Base-by-base conservation (phyloP, 2,888 invertebrate genomes). In the Ormyrus thymus region DNA sequence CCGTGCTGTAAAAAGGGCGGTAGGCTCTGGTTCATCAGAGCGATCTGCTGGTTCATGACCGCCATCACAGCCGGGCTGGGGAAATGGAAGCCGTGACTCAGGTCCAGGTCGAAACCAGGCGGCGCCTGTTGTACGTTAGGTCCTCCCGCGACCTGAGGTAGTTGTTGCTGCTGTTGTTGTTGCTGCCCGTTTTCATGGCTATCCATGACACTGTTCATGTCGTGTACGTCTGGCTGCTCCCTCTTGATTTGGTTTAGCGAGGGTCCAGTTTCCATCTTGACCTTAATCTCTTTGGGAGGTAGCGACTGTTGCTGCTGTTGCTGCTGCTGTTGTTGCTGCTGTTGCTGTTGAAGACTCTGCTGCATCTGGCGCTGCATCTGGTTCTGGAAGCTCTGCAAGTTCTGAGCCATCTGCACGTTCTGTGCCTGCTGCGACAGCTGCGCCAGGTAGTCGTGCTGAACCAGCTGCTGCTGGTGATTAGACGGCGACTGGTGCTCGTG, bases 1-100 rank as follows among this genome's bases (percentile, higher is more conserved):
- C 90, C 90, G 78, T 91, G 91, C 56, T 91, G 91, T 3, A 79
- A 72, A 56, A 91, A 91, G 6, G 91, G 90, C 29, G 91, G 90
- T 15, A 91, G 87, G 45, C 91, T 91, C 59, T 91, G 91, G 74
- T 91, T 91, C 89, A 91, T 91, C 81, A 91, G 85, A 2, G 91
- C 91, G 53, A 91, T 88, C 81, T 91, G 91, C 80, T 91, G 91
- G 79, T 91, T 91, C 89, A 91, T 90, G 0, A 90, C 91, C 0
- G 91, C 91, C 84, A 91, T 90, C 61, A 91, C 90, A 0, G 90
- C 90, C 0, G 91, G 90, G 53, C 88, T 90, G 46, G 90, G 90
- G 66, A 90, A 88, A 70, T 90, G 89, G 78, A 89, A 89, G 43
- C 89, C 86, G 78, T 89, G 89, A 72, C 85, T 85, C 8, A 90